Conservation (phyloP, 2,113 vertebrate genomes). For the Ascaphus truei region DNA sequence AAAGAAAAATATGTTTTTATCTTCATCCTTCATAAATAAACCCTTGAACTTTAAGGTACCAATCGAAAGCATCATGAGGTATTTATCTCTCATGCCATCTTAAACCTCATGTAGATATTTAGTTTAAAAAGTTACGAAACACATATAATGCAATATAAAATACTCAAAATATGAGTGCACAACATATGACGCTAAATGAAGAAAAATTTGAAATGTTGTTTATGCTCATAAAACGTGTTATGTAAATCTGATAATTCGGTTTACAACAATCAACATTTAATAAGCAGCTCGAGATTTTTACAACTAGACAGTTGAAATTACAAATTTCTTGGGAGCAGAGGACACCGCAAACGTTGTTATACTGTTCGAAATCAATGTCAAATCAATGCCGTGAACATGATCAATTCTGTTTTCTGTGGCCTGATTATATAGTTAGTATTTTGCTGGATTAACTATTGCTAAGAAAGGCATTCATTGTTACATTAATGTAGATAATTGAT, state of each 20-base stretch:
- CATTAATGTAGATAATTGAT: constrained; percentile 12
- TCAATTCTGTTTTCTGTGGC: background rate
- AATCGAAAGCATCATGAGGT: too few species aligned
- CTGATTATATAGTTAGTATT: background rate
- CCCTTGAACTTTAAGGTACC: too few species aligned
- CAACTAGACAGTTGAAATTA: background rate
- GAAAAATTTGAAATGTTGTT: background rate
- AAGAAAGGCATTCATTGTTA: background rate
- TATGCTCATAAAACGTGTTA: background rate
- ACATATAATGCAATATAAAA: background rate
- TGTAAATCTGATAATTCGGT: background rate
- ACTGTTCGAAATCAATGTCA: background rate
- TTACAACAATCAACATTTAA: background rate
- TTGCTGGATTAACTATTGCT: too few species aligned
- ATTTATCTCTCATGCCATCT: too few species aligned
- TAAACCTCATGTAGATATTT: background rate
- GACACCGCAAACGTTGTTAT: background rate
- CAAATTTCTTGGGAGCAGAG: background rate
- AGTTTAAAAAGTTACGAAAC: background rate
- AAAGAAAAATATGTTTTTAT: too few species aligned
- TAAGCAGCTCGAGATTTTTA: background rate
- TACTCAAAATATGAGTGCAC: too few species aligned
- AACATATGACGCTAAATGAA: background rate
- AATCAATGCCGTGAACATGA: background rate
- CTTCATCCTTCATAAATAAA: too few species aligned